Evolutionary conservation across 2,888 invertebrate species (phyloP), one percentile per base, ranked within the genome.

Genomic region (Eudemis profundana): DNA sequence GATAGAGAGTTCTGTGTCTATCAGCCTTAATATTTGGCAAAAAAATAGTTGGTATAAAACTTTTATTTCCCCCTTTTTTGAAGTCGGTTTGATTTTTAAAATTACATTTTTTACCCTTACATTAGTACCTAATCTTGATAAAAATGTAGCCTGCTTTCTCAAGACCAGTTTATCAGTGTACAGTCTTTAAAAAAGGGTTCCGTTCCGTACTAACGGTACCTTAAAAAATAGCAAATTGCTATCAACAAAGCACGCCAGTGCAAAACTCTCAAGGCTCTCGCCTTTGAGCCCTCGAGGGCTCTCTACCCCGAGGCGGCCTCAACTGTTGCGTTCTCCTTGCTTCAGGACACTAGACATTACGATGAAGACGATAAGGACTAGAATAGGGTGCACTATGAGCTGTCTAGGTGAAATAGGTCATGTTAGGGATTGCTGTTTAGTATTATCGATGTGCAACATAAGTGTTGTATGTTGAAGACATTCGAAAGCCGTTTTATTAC

Each of bases 171-270:
- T n/a, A n/a, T 44, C 14, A 40, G 8, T 15, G 40, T 40, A 40
- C 8, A 12, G 3, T 23, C 15, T 0, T 27, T 10, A 36, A 10
- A 19, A 8, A n/a, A 36, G 2, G 14, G 21, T 53, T 21, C 14
- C 23, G 7, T 27, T 8, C 36, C n/a, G 4, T 38, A 7, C 7
- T 23, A 10, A 15, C 47, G 47, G 47, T 36, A n/a, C 29, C 54
- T 27, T 62, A 47, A 56, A 61, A 50, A 44, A 47, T 15, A 38
- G 53, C 14, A 47, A 49, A 49, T 40, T 62, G 54, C 40, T 62
- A 47, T 62, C 47, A 56, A 62, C 62, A 56, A 62, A 62, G 54
- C 23, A 62, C 33, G 50, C 19, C 50, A 61, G 54, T 47, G 47
- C 47, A 38, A 23, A 60, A 40, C 47, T 56, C 62, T 42, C 44